Conservation (phyloP, 2,797 vertebrate genomes). For the Lithobates sylvaticus region DNA sequence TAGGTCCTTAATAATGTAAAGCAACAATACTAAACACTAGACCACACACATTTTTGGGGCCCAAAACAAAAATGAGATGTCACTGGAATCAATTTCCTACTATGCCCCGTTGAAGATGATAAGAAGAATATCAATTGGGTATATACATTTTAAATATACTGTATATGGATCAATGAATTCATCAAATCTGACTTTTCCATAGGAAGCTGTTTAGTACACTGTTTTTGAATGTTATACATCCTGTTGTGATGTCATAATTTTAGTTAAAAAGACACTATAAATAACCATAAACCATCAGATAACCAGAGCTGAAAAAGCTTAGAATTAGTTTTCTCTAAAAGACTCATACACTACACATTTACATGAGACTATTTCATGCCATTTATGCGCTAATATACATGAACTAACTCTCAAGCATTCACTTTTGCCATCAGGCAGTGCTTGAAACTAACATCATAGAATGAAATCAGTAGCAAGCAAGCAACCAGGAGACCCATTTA, state of each 20-base stretch:
- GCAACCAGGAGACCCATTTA: slow-evolving; percentile 56
- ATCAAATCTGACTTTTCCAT: background rate
- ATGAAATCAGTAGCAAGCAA: slow-evolving; percentile 52
- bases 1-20: no score
- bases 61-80: no score
- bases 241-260: background rate
- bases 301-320: slow-evolving; percentile 2
- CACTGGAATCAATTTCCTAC: no score
- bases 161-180: no score
- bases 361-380: slow-evolving; percentile 35
- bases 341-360: slow-evolving; percentile 7
- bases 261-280: background rate
- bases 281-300: background rate
- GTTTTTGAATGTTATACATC: background rate
- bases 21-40: no score
- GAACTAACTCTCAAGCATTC: slow-evolving; percentile 46
- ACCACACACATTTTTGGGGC: no score
- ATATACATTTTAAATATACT: background rate
- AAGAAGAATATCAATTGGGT: background rate
- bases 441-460: slow-evolving; percentile 40
- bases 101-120: no score
- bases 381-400: slow-evolving; percentile 33
- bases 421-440: slow-evolving; percentile 40
- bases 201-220: background rate
- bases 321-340: slow-evolving; percentile 2